Base-by-base conservation (phyloP, 1,140 invertebrate genomes). In the Dendrolimus punctatus region DNA sequence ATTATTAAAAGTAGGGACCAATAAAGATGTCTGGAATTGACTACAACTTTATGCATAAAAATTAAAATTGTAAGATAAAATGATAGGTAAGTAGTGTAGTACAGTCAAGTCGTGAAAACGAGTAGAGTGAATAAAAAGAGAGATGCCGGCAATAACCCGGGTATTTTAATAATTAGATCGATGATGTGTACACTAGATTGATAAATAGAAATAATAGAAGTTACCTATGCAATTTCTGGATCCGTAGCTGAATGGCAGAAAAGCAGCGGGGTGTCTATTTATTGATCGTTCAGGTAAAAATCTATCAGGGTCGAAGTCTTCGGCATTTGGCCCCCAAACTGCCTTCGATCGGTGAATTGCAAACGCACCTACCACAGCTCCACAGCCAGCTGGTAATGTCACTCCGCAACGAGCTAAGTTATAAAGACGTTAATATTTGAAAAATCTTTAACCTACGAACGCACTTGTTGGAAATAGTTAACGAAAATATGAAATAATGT, bases 291-390 rank as follows among this genome's bases (percentile, higher is more conserved):
- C 87, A 5, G 90, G 89, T 6, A 90, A 71, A 69, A 94, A 94
- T 58, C 91, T 74, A 50, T 93, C 91, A 0, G 93, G 93, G 73
- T 93, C 86, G 65, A 93, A 94, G 39, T 71, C 58, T 8, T 74
- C 59, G 37, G 36, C 52, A 42, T 51, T 48, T 6, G 58, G 57
- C 39, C 55, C 66, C 71, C 56, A 71, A 7, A 62, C 53, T 8
- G 45, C 73, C 9, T 91, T 60, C 38, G 81, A 74, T 39, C 80
- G 75, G 60, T 92, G 90, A 2, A 91, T 60, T 5, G 80, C 73
- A 41, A 74, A 79, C 0, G 79, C 41, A 0, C 66, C 68, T 0
- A 82, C 66, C 0, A 78, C 73, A 0, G 69, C 67, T 5, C 75
- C 72, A 2, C 64, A 53, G 5, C 78, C 79, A 4, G 71, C 71